Base-by-base conservation (phyloP, 2,888 invertebrate species). In the Leptothorax acervorum region DNA sequence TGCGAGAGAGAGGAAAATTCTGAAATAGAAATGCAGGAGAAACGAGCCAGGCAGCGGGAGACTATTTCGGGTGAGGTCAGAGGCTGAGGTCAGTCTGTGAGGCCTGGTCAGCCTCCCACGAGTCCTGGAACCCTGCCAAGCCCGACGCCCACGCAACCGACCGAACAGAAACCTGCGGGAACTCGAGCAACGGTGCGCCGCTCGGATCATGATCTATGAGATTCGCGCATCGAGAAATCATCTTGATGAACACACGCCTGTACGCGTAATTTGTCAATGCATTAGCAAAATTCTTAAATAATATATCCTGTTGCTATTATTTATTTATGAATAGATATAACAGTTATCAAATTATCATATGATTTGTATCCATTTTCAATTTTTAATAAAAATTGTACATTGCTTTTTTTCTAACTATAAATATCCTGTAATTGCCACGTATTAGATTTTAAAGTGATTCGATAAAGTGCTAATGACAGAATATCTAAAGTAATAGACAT, bases 31-130 rank as follows among this genome's bases (percentile, higher is more conserved):
- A 87, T 87, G 90, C 86, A 88, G 86, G 86, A 88, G 89, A 86
- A 83, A 87, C 87, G 88, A 89, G 89, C 87, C 89, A 87, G 53
- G 88, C 86, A 89, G 89, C 87, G 90, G 86, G 87, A 82, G 86
- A 90, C 93, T 95, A 95, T 95, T 95, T 95, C 91, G 93, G 93
- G 95, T 94, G 94, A 94, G 95, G 95, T 95, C 94, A 95, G 94
- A 95, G 94, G 95, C 95, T 94, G 94, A 93, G 94, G 94, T 94
- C 93, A 93, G 92, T 92, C 93, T 93, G 93, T 93, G 93, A 91
- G 92, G 92, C 93, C 94, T 94, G 94, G 94, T 94, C 94, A 94
- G 93, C 93, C 94, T 94, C 94, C 94, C 93, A 94, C 94, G 93
- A 93, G 93, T 92, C 91, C 92, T 94, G 94, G 94, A 94, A 90